Evolutionary conservation across 2,113 vertebrate species (phyloP).

Genomic region (Daphoenositta chrysoptera): DNA sequence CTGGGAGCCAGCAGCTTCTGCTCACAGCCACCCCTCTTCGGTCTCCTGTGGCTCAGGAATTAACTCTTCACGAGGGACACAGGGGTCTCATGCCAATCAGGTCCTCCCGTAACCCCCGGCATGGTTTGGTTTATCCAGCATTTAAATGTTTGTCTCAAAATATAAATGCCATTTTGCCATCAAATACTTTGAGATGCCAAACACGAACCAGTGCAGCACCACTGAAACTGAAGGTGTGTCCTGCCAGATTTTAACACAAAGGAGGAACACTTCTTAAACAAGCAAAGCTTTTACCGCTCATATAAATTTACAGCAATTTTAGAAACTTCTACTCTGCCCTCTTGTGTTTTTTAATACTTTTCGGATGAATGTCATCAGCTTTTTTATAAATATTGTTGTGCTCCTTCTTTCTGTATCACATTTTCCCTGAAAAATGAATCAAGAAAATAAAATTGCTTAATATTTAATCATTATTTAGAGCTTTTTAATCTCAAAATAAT

Average conservation of each 20-base stretch:
- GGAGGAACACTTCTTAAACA: not conserved
- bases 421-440: not conserved
- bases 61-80: not conserved
- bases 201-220: rapidly evolving
- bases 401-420: constrained; percentile 28
- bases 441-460: not conserved
- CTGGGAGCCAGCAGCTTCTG: not conserved
- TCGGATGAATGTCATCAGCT: not conserved
- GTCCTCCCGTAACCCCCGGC: not conserved
- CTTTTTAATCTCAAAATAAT: not conserved
- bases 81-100: not conserved
- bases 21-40: rapidly evolving
- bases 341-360: not conserved
- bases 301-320: not conserved
- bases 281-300: not conserved
- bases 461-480: not conserved
- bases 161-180: rapidly evolving
- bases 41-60: not conserved
- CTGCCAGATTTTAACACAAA: not conserved
- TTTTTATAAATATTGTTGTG: not conserved
- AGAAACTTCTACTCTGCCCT: not conserved
- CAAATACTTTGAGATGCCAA: not conserved
- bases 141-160: not conserved
- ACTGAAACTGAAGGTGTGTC: not conserved
- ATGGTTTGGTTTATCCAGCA: not conserved